Conservation (phyloP, 2,113 vertebrate species). For the Anseranas semipalmata region DNA sequence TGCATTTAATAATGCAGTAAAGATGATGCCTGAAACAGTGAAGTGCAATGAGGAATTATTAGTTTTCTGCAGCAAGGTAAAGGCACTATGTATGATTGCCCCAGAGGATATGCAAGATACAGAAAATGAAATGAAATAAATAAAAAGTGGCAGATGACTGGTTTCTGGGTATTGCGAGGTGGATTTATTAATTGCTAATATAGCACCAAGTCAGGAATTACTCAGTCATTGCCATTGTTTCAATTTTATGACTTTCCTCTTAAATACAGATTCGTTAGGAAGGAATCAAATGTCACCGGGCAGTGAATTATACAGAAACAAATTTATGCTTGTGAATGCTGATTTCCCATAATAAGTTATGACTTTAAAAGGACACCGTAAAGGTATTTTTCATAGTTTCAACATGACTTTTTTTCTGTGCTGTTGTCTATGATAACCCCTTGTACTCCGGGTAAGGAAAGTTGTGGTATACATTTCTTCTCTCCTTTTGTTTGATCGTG, state of each 20-base stretch:
- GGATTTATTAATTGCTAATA: conserved; percentile 78
- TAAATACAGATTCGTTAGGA: conserved; percentile 71
- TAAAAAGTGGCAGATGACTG: conserved; percentile 58
- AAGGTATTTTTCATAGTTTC: conserved; percentile 42
- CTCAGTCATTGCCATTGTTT: conserved; percentile 67
- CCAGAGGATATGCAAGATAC: conserved; percentile 48
- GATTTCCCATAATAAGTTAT: conserved; percentile 42
- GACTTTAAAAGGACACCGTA: conserved; percentile 35
- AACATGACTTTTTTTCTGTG: neutral
- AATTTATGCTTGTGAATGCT: conserved; percentile 57
- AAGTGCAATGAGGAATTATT: conserved; percentile 66
- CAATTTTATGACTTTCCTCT: conserved; percentile 66
- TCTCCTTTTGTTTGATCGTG: neutral
- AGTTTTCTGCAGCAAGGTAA: conserved; percentile 61
- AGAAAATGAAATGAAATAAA: conserved; percentile 73
- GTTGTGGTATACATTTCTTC: neutral
- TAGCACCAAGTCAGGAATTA: conserved; percentile 60
- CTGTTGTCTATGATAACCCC: neutral
- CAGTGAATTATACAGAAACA: conserved; percentile 60
- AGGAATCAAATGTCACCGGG: conserved; percentile 68
- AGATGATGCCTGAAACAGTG: conserved; percentile 31
- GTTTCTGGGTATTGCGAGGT: conserved; percentile 59
- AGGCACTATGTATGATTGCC: conserved; percentile 51
- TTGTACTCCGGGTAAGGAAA: neutral
- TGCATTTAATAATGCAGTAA: conserved; percentile 72